Evolutionary conservation across 2,888 invertebrate genomes (phyloP).

Genomic region (Himalopsyche anomala): DNA sequence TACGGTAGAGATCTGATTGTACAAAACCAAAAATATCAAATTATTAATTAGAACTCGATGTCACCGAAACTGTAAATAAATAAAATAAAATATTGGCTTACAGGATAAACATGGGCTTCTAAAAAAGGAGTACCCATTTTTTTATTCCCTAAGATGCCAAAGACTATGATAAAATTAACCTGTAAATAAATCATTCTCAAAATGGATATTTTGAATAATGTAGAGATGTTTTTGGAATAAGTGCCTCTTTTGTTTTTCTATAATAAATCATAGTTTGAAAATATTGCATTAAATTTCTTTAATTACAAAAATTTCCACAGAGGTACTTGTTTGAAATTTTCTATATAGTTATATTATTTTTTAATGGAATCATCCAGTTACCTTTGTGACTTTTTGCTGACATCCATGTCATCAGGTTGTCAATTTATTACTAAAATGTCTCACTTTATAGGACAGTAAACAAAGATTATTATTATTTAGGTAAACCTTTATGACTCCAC

Average conservation of each 20-base stretch:
- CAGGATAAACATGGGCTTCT: neutral
- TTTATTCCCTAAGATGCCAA: slow-evolving; percentile 31
- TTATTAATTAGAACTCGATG: neutral
- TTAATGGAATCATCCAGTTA: neutral
- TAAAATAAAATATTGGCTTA: slow-evolving; percentile 18
- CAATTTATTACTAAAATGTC: slow-evolving; percentile 34
- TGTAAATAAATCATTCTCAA: slow-evolving; percentile 5
- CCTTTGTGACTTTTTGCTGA: neutral
- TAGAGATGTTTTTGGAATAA: no score
- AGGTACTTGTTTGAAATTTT: no score
- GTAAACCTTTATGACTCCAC: no score
- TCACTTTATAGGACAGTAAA: slow-evolving; percentile 39
- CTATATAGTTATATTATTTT: neutral
- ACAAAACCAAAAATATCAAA: slow-evolving; percentile 39
- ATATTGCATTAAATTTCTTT: no score
- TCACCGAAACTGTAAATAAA: neutral
- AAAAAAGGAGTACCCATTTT: neutral
- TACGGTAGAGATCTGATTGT: slow-evolving; percentile 20
- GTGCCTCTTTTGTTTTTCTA: no score
- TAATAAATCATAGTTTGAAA: no score
- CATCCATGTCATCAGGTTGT: neutral
- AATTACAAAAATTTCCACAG: no score
- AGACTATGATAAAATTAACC: slow-evolving; percentile 2
- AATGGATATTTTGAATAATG: no score
- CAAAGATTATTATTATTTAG: slow-evolving; percentile 2